These are phyloP conservation scores for Forbesichthys agassizii DNA, from an alignment of 2,113 vertebrate genomes.

Conservation along the genomic window DNA sequence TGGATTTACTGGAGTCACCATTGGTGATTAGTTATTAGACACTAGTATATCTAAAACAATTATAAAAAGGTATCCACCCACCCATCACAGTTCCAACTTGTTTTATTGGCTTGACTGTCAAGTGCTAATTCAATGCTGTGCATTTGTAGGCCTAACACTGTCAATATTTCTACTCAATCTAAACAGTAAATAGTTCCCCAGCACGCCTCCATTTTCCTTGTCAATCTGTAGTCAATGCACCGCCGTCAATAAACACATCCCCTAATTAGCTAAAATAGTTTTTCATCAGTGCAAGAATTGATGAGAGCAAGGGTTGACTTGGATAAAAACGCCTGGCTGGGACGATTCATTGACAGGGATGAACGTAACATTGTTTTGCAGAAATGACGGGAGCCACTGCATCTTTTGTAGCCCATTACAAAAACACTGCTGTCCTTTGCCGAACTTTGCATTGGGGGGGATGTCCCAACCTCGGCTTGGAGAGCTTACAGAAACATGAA, in stretches of 20 bases:
- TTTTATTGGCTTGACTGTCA: neutral
- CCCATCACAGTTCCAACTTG: neutral
- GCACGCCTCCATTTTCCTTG: conserved; percentile 44
- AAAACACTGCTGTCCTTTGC: conserved; percentile 59
- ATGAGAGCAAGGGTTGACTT: conserved; percentile 59
- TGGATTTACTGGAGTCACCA: too few species aligned
- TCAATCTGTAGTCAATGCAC: conserved; percentile 48
- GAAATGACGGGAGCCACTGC: conserved; percentile 49
- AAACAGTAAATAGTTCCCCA: conserved; percentile 16
- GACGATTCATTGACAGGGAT: conserved; percentile 62
- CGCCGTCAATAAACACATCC: conserved; percentile 71
- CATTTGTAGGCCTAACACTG: conserved; percentile 12
- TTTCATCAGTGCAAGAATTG: conserved; percentile 63
- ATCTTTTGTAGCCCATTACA: conserved; percentile 42
- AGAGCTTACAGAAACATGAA: conserved; percentile 56
- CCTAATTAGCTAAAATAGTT: conserved; percentile 77
- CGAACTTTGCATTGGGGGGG: conserved; percentile 24
- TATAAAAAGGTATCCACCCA: conserved; percentile 15
- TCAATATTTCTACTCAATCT: conserved; percentile 30
- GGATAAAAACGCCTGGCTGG: conserved; percentile 56
- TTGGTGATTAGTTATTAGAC: neutral
- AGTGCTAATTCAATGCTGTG: conserved; percentile 29
- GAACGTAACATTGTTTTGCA: conserved; percentile 47
- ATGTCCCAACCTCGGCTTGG: conserved; percentile 48
- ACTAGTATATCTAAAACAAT: neutral